phyloP scores from a whole-genome alignment of 2,797 vertebrate genomes.

The Choloepus didactylus region DNA sequence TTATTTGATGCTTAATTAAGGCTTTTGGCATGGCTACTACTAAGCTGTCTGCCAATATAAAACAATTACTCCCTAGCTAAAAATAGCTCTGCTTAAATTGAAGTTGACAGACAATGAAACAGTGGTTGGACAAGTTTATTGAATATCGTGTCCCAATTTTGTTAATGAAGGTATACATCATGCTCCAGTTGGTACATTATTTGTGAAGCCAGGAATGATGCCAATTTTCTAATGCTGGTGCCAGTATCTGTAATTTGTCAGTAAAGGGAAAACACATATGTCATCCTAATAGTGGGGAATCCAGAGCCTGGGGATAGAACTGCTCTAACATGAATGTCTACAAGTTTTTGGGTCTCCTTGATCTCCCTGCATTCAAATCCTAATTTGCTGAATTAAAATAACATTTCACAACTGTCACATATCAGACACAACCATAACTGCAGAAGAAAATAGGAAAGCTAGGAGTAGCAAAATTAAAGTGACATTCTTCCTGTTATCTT shows the following conservation, averaged over 20 bases:
- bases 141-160: constrained; percentile 57
- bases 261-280: neutral
- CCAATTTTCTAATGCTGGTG: constrained; percentile 40
- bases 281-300: neutral
- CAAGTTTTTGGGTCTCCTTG: neutral
- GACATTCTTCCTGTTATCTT: neutral
- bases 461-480: neutral
- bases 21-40: constrained; percentile 46
- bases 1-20: constrained; percentile 72
- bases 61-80: constrained; percentile 64
- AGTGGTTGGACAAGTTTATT: constrained; percentile 52
- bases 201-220: constrained; percentile 68
- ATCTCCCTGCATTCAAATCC: neutral
- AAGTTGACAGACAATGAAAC: constrained; percentile 72
- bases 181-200: constrained; percentile 52
- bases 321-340: neutral
- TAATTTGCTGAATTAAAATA: constrained; percentile 7
- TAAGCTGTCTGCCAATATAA: constrained; percentile 57
- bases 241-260: constrained; percentile 43
- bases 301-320: neutral
- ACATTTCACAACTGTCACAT: neutral
- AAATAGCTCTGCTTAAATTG: constrained; percentile 66
- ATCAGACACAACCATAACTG: neutral
- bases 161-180: constrained; percentile 70
- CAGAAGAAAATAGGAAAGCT: neutral